phyloP scores from a whole-genome alignment of 1,140 invertebrate species.

The Polypedilum vanderplanki region DNA sequence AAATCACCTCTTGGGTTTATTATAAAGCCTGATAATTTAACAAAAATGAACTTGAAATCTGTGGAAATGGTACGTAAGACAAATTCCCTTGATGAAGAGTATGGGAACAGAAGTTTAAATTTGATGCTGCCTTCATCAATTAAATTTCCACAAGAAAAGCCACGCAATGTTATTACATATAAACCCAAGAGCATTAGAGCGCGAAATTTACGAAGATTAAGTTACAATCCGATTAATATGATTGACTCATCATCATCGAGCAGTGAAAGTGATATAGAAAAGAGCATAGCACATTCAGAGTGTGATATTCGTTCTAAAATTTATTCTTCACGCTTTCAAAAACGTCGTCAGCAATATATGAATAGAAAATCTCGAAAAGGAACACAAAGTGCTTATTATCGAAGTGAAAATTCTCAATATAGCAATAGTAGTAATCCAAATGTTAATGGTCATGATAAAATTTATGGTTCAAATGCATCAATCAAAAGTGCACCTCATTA shows the following conservation, averaged over 20 bases:
- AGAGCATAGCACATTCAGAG: constrained; percentile 43
- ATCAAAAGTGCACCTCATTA: constrained; percentile 46
- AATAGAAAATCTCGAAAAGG: constrained; percentile 35
- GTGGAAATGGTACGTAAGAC: neutral
- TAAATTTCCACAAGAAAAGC: constrained; percentile 13
- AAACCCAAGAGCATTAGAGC: constrained; percentile 45
- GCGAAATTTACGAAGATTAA: constrained; percentile 47
- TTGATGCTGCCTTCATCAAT: neutral
- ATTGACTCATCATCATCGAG: constrained; percentile 43
- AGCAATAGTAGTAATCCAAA: constrained; percentile 31
- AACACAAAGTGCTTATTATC: neutral
- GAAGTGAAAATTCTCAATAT: constrained; percentile 22
- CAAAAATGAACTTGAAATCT: neutral
- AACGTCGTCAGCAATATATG: constrained; percentile 35
- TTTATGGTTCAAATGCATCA: constrained; percentile 45
- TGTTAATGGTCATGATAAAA: constrained; percentile 38
- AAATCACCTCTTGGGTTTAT: constrained; percentile 37
- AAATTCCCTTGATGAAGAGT: constrained; percentile 1
- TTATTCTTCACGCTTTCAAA: constrained; percentile 33
- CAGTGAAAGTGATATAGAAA: constrained; percentile 38
- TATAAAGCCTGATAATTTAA: neutral
- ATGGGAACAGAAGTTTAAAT: neutral
- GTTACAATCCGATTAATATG: constrained; percentile 49
- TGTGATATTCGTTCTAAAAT: constrained; percentile 43
- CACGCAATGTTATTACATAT: constrained; percentile 32